A percentile compares a stretch with the other conserved stretches of the same genome.
These are phyloP conservation scores for Julus scanicus DNA, from an alignment of 2,888 invertebrate genomes.

Conservation along the genomic window DNA sequence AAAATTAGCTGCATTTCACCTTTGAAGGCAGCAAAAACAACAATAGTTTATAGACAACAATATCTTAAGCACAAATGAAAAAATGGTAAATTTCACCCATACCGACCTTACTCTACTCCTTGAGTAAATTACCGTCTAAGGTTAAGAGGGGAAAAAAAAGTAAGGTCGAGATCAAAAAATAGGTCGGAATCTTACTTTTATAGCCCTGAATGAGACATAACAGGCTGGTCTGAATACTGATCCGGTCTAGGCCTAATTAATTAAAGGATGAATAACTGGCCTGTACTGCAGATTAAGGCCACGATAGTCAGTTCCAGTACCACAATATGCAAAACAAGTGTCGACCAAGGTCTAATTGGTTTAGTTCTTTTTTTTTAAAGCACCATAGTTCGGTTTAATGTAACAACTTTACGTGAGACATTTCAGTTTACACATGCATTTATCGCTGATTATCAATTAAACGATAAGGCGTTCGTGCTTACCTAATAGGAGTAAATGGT, in stretches of 20 bases:
- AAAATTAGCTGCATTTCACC: slow-evolving; percentile 1
- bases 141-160: background rate
- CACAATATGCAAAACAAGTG: background rate
- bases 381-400: too few species aligned
- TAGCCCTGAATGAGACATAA: background rate
- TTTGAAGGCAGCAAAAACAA: background rate
- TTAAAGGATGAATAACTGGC: background rate
- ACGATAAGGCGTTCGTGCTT: too few species aligned
- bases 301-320: background rate
- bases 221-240: background rate
- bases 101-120: background rate
- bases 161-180: background rate
- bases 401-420: too few species aligned
- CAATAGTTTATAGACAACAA: background rate
- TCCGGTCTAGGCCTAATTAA: background rate
- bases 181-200: background rate
- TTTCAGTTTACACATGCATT: too few species aligned
- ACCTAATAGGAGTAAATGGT: too few species aligned
- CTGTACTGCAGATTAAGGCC: background rate
- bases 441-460: too few species aligned
- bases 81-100: background rate
- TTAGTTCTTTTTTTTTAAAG: too few species aligned
- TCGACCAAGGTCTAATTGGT: too few species aligned
- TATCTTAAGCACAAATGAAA: background rate
- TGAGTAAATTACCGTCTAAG: background rate